phyloP scores from a whole-genome alignment of 2,113 vertebrate species.

The Halichoeres trimaculatus region DNA sequence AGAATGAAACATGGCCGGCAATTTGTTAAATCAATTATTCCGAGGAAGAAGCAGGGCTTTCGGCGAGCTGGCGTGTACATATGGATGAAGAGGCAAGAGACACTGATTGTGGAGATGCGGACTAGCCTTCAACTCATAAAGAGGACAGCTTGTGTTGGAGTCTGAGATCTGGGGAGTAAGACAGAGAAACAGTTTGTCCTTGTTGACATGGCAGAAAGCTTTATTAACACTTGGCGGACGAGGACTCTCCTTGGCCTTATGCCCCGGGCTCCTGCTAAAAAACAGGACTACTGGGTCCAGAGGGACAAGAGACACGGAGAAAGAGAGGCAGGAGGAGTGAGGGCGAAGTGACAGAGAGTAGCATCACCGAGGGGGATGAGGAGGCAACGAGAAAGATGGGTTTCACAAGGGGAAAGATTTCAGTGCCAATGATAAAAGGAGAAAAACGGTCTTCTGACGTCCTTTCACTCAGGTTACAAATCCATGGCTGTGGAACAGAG shows the following conservation, averaged over 20 bases:
- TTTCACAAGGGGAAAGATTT: conserved; percentile 27
- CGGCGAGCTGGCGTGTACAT: conserved; percentile 33
- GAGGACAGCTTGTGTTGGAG: conserved; percentile 24
- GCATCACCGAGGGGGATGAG: conserved; percentile 29
- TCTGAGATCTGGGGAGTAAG: conserved; percentile 39
- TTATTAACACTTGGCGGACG: conserved; percentile 78
- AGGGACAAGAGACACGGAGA: conserved; percentile 53
- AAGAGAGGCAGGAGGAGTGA: conserved; percentile 48
- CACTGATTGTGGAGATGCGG: conserved; percentile 20
- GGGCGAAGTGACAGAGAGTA: conserved; percentile 46
- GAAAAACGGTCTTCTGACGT: conserved; percentile 11
- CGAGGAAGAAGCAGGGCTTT: conserved; percentile 65
- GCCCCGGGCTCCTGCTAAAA: conserved; percentile 69
- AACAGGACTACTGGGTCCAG: conserved; percentile 56
- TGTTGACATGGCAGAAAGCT: conserved; percentile 77
- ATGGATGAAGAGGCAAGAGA: conserved; percentile 30
- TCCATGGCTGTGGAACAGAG: no score
- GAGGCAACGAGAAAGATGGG: conserved; percentile 43
- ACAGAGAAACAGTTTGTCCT: conserved; percentile 70
- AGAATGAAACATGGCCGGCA: conserved; percentile 82
- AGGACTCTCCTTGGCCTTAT: conserved; percentile 75
- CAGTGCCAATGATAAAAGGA: conserved; percentile 21
- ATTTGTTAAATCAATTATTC: conserved; percentile 86
- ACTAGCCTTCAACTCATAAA: conserved; percentile 41
- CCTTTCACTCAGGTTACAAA: neutral